Evolutionary conservation across 2,113 vertebrate genomes (phyloP).

Genomic region (Paramisgurnus dabryanus): DNA sequence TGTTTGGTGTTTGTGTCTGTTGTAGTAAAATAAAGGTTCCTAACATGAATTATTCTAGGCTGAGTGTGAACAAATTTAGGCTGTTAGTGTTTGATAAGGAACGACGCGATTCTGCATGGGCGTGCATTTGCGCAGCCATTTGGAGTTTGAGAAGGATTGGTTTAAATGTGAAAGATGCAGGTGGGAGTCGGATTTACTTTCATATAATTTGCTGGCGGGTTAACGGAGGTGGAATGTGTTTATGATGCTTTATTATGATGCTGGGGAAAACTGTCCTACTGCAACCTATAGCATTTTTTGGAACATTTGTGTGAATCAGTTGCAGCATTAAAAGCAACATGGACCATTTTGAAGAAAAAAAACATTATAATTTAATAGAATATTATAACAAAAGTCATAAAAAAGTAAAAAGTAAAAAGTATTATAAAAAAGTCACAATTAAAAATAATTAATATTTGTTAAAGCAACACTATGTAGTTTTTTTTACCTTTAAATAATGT

Average conservation of each 20-base stretch:
- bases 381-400: no score
- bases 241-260: background rate
- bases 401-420: no score
- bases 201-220: background rate
- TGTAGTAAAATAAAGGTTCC: background rate
- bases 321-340: no score
- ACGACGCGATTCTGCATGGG: slow-evolving; percentile 1
- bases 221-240: slow-evolving; percentile 2
- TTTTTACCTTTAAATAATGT: no score
- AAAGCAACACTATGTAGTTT: no score
- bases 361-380: no score
- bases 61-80: slow-evolving; percentile 9
- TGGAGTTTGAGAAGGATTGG: slow-evolving; percentile 1
- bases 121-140: slow-evolving; percentile 2
- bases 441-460: no score
- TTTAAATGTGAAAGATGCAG: background rate
- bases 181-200: background rate
- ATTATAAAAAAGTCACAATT: no score
- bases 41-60: background rate
- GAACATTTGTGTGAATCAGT: no score
- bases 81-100: slow-evolving; percentile 23
- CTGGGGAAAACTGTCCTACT: background rate
- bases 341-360: no score
- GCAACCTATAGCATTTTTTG: background rate
- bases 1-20: slow-evolving; percentile 17